phyloP scores from a whole-genome alignment of 2,888 invertebrate genomes.

The Athalia circularis region DNA sequence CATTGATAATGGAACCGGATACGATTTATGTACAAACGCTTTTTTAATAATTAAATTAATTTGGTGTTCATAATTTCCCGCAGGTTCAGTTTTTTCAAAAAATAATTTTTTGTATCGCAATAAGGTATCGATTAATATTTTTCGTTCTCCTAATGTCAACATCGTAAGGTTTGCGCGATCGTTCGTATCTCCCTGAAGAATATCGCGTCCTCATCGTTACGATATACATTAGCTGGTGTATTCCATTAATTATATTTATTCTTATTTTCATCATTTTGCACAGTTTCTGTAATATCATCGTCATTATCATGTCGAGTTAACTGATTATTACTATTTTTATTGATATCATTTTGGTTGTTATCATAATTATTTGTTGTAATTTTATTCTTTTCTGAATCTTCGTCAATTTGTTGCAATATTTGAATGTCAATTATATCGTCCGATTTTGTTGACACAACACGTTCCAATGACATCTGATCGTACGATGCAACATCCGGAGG shows the following conservation, averaged over 20 bases:
- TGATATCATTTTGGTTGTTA: not conserved
- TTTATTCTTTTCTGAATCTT: not conserved
- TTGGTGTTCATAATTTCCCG: conserved; percentile 56
- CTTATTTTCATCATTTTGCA: not conserved
- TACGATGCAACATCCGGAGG: too few species aligned
- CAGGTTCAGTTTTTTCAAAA: conserved; percentile 54
- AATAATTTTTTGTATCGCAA: conserved; percentile 50
- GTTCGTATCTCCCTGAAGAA: conserved; percentile 42
- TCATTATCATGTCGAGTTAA: not conserved
- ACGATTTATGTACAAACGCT: conserved; percentile 56
- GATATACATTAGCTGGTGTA: not conserved
- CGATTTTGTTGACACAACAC: not conserved
- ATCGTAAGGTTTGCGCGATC: conserved; percentile 47
- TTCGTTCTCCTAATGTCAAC: conserved; percentile 7
- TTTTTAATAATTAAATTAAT: conserved; percentile 54
- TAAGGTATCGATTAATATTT: conserved; percentile 14
- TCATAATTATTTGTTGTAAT: not conserved
- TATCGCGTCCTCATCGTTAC: not conserved
- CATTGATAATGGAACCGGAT: conserved; percentile 61
- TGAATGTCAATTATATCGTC: not conserved
- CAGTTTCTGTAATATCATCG: conserved; percentile 1
- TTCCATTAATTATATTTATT: not conserved
- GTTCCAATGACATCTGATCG: too few species aligned
- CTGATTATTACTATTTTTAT: too few species aligned
- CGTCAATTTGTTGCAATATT: not conserved